Base-by-base conservation (phyloP, 2,888 invertebrate species). In the Anaspis maculata region DNA sequence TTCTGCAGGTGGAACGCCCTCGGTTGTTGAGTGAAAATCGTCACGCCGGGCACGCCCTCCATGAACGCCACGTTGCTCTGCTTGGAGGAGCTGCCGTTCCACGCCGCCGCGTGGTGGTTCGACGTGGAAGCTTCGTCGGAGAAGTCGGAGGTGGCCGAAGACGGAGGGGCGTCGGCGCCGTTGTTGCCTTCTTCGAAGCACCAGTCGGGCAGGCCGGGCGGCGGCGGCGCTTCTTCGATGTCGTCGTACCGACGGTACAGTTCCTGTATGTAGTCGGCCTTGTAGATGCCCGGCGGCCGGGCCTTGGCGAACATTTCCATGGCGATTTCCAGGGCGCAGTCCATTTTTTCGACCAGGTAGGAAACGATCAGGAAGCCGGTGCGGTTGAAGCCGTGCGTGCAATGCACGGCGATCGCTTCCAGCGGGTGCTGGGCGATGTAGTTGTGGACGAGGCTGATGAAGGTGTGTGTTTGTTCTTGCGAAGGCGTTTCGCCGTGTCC, bases 381-480 rank as follows among this genome's bases (percentile, higher is more conserved):
- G 48, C 98, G 73, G 63, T 99, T 99, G 64, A 97, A 98, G 1
- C 98, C 98, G 65, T 99, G 98, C 0, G 98, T 96, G 57, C 95
- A 96, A 61, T 95, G 95, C 4, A 96, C 82, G 4, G 80, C 87
- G 45, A 88, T 79, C 27, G 74, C 63, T 53, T 89, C 80, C 36
- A 85, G 61, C 0, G 95, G 94, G 54, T 87, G 74, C 42, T 86
- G 77, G 12, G 73, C 69, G 15, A 89, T 80, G 56, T 90, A 96
- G 42, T 75, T 74, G 32, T 77, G 75, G 34, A 91, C 90, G 25
- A 88, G 61, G 42, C 79, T 68, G 37, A 95, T 80, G 59, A 98
- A 98, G n/a, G 75, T 65, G 61, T 61, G 70, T 0, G 88, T 86
- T 61, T 95, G 91, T 30, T 95, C 91, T 14, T 50, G 54, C 1